phyloP scores from a whole-genome alignment of 2,113 vertebrate species.

The Oryctolagus cuniculus region mOryCun1.1 NC_091443.1:58479501-58480000 shows the following conservation, averaged over 20 bases:
- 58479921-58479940: neutral
- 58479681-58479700: neutral
- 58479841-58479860: neutral
- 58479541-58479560: conserved; percentile 42
- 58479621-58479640: neutral
- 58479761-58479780: neutral
- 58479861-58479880: neutral
- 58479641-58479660: neutral
- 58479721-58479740: neutral
- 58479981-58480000: fast-evolving
- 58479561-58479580: neutral
- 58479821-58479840: neutral
- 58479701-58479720: neutral
- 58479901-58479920: neutral
- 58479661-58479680: neutral
- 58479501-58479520: conserved; percentile 7
- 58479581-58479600: conserved; percentile 17
- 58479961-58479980: neutral
- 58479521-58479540: neutral
- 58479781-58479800: neutral
- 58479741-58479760: neutral
- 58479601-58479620: conserved; percentile 1
- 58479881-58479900: neutral
- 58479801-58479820: neutral
- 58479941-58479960: neutral